Percentiles rank a stretch among this genome's conserved stretches.
phyloP scores from a whole-genome alignment of 2,113 vertebrate species.

The Genyomyrus donnyi region DNA sequence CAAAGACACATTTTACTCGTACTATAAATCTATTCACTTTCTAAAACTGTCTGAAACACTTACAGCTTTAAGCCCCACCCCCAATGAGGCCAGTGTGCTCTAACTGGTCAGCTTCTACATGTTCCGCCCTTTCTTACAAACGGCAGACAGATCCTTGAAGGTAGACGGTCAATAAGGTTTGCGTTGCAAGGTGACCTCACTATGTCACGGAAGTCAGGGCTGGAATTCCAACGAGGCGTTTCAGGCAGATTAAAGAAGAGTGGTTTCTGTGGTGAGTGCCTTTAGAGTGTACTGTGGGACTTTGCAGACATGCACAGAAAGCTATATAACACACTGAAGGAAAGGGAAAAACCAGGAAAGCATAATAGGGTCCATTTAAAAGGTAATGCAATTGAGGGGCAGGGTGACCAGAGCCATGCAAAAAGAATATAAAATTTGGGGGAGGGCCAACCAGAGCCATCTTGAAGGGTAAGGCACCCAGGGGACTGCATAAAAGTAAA shows the following conservation, averaged over 20 bases:
- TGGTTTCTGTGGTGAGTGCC: neutral
- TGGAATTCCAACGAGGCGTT: neutral
- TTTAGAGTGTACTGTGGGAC: neutral
- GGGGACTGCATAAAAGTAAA: neutral
- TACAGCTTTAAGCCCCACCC: neutral
- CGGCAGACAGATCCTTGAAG: neutral
- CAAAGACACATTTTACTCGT: neutral
- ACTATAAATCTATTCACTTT: neutral
- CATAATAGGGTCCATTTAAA: neutral
- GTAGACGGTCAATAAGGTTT: neutral
- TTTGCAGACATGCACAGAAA: neutral
- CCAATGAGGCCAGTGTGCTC: neutral
- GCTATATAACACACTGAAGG: neutral
- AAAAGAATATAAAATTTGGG: neutral
- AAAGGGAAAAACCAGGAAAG: neutral
- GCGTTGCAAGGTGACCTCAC: neutral
- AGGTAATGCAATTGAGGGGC: neutral
- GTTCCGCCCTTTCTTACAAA: neutral
- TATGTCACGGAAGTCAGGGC: neutral
- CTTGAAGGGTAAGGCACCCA: neutral
- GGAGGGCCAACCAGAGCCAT: neutral
- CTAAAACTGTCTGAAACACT: neutral
- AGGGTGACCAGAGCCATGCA: neutral
- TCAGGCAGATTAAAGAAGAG: neutral
- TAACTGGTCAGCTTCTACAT: neutral